Percentiles rank a stretch among this genome's conserved stretches.
Evolutionary conservation across 2,113 vertebrate genomes (phyloP).

Genomic region (Serilophus lunatus): DNA sequence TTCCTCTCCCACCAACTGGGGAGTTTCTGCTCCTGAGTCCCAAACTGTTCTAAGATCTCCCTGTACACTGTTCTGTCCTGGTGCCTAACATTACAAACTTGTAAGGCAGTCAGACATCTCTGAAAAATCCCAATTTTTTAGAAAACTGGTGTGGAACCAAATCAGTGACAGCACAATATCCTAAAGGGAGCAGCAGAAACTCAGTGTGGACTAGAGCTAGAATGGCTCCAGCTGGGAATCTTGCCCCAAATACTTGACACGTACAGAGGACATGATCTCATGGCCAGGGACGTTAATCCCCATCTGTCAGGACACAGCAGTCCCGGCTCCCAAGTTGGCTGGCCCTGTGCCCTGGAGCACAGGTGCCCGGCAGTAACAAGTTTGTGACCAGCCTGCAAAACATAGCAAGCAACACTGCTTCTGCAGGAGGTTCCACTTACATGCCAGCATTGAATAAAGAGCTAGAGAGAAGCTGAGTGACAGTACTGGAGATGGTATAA

Average conservation of each 20-base stretch:
- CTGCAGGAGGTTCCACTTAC: background rate
- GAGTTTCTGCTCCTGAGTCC: background rate
- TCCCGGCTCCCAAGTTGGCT: constrained; percentile 43
- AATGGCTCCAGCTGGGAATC: background rate
- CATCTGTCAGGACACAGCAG: constrained; percentile 35
- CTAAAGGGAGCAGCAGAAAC: background rate
- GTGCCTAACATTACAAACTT: background rate
- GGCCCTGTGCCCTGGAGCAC: constrained; percentile 36
- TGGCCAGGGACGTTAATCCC: constrained; percentile 11
- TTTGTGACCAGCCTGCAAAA: constrained; percentile 34
- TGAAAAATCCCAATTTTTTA: background rate
- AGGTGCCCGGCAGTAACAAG: constrained; percentile 39
- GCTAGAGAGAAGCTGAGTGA: background rate
- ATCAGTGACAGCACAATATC: background rate
- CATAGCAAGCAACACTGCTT: background rate
- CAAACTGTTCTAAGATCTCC: background rate
- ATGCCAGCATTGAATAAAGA: background rate
- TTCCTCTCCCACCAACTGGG: background rate
- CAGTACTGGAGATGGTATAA: background rate
- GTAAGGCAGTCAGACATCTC: background rate
- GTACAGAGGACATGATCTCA: background rate
- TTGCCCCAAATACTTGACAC: background rate
- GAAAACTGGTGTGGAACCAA: background rate
- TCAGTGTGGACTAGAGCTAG: background rate
- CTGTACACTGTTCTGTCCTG: background rate